A percentile compares a stretch with the other conserved stretches of the same genome.
phyloP scores from a whole-genome alignment of 2,888 invertebrate genomes.

The Corbicula japonica region DNA sequence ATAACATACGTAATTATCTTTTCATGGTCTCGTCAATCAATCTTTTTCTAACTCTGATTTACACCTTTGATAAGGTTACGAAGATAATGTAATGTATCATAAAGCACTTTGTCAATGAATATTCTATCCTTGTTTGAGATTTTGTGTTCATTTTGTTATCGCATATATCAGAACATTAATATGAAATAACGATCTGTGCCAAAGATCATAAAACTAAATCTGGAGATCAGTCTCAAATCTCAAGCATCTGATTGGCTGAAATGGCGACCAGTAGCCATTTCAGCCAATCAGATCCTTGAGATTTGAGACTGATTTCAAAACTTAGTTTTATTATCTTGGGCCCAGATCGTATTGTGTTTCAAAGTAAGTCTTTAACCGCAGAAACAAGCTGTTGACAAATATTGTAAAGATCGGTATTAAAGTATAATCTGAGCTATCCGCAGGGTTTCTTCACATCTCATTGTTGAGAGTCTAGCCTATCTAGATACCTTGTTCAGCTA shows the following conservation, averaged over 20 bases:
- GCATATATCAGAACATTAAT: conserved; percentile 10
- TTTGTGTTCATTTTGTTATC: conserved; percentile 13
- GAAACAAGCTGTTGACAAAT: conserved; percentile 29
- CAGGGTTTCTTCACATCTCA: conserved; percentile 25
- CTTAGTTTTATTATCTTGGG: conserved; percentile 5
- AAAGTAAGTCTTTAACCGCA: conserved; percentile 13
- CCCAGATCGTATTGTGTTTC: conserved; percentile 20
- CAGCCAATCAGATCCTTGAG: not conserved
- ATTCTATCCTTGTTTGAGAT: conserved; percentile 10
- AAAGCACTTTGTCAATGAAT: conserved; percentile 17
- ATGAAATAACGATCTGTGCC: not conserved
- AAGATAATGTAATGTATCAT: not conserved
- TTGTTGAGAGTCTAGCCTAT: conserved; percentile 7
- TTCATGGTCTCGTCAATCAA: not conserved
- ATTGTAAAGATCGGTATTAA: conserved; percentile 19
- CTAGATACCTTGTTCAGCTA: conserved; percentile 19
- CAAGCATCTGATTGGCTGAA: conserved; percentile 2
- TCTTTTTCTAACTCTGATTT: not conserved
- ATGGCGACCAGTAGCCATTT: not conserved
- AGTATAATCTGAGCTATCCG: conserved; percentile 28
- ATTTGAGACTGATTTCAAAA: not conserved
- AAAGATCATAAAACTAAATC: not conserved
- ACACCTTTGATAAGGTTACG: not conserved
- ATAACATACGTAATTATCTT: not conserved
- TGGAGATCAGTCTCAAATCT: not conserved